A percentile compares a stretch with the other conserved stretches of the same genome.
These are phyloP conservation scores for Galeopterus variegatus DNA, from an alignment of 2,113 vertebrate genomes.

Conservation along the genomic window DNA sequence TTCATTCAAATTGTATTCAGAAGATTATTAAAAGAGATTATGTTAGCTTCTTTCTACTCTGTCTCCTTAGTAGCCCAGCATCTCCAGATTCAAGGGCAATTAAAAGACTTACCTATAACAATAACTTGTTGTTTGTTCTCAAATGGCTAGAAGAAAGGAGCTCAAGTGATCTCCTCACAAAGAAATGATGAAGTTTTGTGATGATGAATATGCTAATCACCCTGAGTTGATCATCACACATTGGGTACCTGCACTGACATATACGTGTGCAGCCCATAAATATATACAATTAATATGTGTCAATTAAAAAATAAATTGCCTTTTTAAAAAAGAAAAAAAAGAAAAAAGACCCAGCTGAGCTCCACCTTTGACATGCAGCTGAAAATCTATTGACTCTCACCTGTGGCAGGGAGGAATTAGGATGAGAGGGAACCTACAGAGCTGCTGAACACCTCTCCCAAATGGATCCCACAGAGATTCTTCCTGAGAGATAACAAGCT, in stretches of 20 bases:
- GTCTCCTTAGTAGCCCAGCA: background rate
- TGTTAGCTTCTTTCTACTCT: background rate
- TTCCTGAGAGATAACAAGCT: background rate
- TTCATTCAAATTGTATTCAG: conserved; percentile 32
- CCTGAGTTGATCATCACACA: no score
- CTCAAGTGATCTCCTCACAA: no score
- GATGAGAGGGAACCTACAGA: background rate
- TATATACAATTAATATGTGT: no score
- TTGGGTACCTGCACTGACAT: no score
- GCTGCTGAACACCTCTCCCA: background rate
- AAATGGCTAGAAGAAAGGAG: no score
- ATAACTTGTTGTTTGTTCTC: no score
- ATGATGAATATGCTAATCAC: no score
- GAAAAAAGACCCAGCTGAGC: background rate
- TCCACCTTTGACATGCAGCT: background rate
- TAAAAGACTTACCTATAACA: background rate
- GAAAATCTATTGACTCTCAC: background rate
- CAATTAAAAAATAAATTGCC: no score
- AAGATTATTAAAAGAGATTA: background rate
- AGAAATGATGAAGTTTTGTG: no score
- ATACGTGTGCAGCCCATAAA: no score
- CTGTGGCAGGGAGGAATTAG: fast-evolving
- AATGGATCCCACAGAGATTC: background rate
- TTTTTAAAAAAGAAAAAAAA: no score
- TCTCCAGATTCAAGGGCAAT: fast-evolving